Percentiles rank a stretch among this genome's conserved stretches.
phyloP scores from a whole-genome alignment of 2,113 vertebrate genomes.

The Zosterops lateralis region DNA sequence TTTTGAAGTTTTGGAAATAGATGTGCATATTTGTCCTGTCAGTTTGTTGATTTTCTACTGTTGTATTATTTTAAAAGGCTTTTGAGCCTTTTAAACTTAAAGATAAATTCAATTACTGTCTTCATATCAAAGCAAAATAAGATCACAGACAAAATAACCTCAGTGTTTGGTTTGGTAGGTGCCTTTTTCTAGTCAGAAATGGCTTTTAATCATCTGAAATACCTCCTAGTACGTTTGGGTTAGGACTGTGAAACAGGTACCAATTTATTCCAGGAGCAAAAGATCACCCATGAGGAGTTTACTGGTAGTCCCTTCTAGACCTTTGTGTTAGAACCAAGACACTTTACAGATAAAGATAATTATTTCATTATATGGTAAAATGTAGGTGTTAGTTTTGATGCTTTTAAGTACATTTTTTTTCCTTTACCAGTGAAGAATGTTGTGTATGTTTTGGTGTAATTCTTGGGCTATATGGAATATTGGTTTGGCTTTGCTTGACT shows the following conservation, averaged over 20 bases:
- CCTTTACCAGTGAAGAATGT: neutral
- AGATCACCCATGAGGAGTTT: neutral
- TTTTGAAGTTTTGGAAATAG: slow-evolving; percentile 29
- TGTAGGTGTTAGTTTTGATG: neutral
- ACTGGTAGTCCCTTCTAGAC: neutral
- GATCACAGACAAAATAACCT: slow-evolving; percentile 6
- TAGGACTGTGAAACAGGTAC: neutral
- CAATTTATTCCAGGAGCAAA: neutral
- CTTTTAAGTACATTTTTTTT: neutral
- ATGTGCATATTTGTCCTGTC: neutral
- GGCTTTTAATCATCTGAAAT: neutral
- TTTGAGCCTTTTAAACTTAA: slow-evolving; percentile 10
- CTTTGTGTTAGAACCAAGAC: neutral
- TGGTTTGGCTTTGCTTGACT: neutral
- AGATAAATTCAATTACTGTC: neutral
- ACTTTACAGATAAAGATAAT: neutral
- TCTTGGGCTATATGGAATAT: neutral
- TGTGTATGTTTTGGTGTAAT: neutral
- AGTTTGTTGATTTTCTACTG: slow-evolving; percentile 1
- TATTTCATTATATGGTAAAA: neutral
- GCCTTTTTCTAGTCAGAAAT: neutral
- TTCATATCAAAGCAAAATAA: slow-evolving; percentile 1
- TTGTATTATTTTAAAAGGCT: neutral
- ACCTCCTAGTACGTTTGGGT: neutral
- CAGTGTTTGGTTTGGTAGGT: neutral